Conservation (phyloP, 2,797 vertebrate genomes). For the Hypotaenidia philippensis region DNA sequence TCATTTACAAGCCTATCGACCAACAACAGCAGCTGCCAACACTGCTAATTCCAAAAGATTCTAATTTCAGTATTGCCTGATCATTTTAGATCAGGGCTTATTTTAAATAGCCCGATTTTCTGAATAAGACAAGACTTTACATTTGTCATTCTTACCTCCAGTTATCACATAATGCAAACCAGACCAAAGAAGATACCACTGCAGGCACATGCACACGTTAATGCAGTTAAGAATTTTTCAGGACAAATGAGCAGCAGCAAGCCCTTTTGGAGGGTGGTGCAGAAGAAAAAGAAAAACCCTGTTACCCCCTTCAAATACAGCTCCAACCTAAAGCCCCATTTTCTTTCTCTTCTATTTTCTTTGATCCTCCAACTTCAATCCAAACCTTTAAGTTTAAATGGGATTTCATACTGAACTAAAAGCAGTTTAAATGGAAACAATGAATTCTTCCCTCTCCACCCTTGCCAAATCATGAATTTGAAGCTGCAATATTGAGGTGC, state of each 20-base stretch:
- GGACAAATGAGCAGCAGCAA: neutral
- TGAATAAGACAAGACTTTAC: neutral
- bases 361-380: conserved; percentile 68
- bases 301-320: conserved; percentile 35
- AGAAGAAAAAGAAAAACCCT: neutral
- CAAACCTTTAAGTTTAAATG: conserved; percentile 55
- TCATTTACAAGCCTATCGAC: neutral
- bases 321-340: conserved; percentile 50
- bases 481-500: conserved; percentile 9
- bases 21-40: neutral
- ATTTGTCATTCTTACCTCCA: neutral
- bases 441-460: neutral
- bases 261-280: neutral
- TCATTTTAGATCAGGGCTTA: neutral
- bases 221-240: neutral
- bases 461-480: conserved; percentile 27
- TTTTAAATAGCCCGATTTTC: neutral
- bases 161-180: neutral
- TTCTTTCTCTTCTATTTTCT: conserved; percentile 11
- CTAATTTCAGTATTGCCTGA: neutral
- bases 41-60: neutral
- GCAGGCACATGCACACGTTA: neutral
- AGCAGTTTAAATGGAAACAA: conserved; percentile 57
- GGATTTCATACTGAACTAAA: conserved; percentile 66
- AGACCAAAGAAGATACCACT: neutral